A percentile compares a stretch with the other conserved stretches of the same genome.
Evolutionary conservation across 2,797 vertebrate genomes (phyloP).

Genomic region (Accipiter minullus): DNA sequence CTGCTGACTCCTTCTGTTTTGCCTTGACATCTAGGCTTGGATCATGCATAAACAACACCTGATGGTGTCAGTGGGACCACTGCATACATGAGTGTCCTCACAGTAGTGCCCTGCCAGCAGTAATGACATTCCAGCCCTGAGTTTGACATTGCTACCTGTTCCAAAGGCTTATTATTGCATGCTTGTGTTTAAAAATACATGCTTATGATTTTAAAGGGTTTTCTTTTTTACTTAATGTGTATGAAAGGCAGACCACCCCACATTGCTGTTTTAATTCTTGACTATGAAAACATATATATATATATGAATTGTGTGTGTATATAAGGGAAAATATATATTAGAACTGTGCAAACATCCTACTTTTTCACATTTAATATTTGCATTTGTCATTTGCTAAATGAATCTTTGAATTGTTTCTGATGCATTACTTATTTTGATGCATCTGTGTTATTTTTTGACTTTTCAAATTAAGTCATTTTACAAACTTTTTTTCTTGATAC

Average conservation of each 20-base stretch:
- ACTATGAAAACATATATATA: neutral
- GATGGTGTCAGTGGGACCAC: slow-evolving; percentile 66
- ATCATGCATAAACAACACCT: slow-evolving; percentile 56
- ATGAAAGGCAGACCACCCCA: neutral
- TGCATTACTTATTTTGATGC: neutral
- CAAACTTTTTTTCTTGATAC: neutral
- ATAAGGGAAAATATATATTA: neutral
- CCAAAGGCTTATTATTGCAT: neutral
- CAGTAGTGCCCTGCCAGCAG: slow-evolving; percentile 34
- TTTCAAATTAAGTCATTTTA: neutral
- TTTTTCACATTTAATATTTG: neutral
- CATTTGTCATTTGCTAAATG: neutral
- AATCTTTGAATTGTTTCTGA: neutral
- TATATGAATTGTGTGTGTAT: neutral
- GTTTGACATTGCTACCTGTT: slow-evolving; percentile 50
- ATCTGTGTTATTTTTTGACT: neutral
- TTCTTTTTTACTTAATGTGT: neutral
- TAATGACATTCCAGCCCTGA: neutral
- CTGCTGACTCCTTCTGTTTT: slow-evolving; percentile 64
- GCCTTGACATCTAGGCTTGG: slow-evolving; percentile 26
- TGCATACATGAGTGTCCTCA: neutral
- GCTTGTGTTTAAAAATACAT: neutral
- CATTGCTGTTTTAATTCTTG: neutral
- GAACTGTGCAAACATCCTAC: neutral
- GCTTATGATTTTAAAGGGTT: neutral